A percentile compares a stretch with the other conserved stretches of the same genome.
Conservation (phyloP, 1,140 invertebrate species). For the Zelostemma sp. region DNA sequence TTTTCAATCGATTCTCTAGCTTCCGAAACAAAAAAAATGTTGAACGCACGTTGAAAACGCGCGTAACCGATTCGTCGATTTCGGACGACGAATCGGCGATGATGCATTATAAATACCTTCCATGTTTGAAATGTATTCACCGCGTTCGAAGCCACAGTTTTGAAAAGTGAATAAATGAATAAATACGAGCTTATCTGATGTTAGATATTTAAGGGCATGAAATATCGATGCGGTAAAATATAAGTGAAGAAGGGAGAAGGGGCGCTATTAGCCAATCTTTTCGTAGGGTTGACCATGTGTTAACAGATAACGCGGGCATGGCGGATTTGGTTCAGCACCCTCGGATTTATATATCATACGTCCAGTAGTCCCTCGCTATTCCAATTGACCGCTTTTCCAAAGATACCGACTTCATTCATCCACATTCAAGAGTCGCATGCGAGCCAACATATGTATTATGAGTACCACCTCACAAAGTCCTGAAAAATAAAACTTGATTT, state of each 20-base stretch:
- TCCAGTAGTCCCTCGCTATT: conserved; percentile 16
- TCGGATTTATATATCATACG: conserved; percentile 31
- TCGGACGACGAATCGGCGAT: no score
- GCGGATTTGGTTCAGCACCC: conserved; percentile 25
- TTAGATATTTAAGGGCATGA: no score
- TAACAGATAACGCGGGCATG: conserved; percentile 51
- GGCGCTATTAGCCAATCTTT: conserved; percentile 11
- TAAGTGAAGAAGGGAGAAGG: conserved; percentile 13
- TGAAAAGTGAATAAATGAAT: neutral
- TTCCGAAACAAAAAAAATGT: neutral
- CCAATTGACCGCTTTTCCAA: conserved; percentile 27
- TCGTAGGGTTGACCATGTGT: conserved; percentile 45
- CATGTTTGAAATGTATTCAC: no score
- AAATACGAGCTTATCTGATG: no score
- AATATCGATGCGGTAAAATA: no score
- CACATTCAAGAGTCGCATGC: conserved; percentile 3
- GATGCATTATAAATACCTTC: no score
- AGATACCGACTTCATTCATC: conserved; percentile 15
- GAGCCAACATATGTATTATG: neutral
- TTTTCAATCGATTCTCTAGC: no score
- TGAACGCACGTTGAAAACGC: neutral
- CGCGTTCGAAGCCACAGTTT: no score
- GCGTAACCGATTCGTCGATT: no score
- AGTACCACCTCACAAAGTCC: no score
- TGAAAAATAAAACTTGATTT: no score